Percentiles rank a stretch among this genome's conserved stretches.
These are phyloP conservation scores for Anisognathus igniventris DNA, from an alignment of 2,797 vertebrate genomes.

Conservation along the genomic window DNA sequence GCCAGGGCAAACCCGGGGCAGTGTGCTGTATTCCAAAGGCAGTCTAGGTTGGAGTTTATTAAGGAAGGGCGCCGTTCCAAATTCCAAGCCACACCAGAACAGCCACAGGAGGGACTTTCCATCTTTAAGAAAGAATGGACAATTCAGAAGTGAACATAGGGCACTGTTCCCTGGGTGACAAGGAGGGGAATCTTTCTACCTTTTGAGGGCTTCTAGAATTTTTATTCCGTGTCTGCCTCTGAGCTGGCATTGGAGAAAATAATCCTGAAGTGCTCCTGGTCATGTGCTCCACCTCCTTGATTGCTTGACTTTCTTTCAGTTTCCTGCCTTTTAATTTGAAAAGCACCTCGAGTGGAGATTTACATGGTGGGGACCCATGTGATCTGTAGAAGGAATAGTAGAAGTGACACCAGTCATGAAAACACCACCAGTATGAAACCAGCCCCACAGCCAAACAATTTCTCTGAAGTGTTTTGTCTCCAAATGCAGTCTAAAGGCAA, in stretches of 20 bases:
- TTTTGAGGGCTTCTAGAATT: conserved; percentile 41
- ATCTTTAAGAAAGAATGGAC: conserved; percentile 64
- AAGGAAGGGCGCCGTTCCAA: conserved; percentile 58
- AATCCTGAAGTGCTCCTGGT: conserved; percentile 68
- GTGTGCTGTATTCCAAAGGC: neutral
- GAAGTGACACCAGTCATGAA: no score
- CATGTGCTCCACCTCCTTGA: neutral
- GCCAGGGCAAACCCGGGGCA: neutral
- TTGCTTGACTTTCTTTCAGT: no score
- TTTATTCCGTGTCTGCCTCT: conserved; percentile 7
- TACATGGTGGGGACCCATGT: neutral
- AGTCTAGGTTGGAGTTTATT: conserved; percentile 34
- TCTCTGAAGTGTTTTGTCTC: no score
- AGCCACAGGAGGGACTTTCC: neutral
- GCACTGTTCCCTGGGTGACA: conserved; percentile 22
- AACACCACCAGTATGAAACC: no score
- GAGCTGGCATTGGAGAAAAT: conserved; percentile 36
- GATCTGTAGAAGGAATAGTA: neutral
- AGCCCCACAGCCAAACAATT: no score
- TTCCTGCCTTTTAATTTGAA: neutral
- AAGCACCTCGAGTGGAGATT: neutral
- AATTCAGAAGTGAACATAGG: conserved; percentile 64
- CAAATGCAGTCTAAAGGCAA: no score
- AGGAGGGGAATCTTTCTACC: conserved; percentile 29
- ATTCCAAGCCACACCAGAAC: conserved; percentile 60